These are phyloP conservation scores for Strigamia maritima DNA, from an alignment of 2,888 invertebrate species.

Conservation along the genomic window DNA sequence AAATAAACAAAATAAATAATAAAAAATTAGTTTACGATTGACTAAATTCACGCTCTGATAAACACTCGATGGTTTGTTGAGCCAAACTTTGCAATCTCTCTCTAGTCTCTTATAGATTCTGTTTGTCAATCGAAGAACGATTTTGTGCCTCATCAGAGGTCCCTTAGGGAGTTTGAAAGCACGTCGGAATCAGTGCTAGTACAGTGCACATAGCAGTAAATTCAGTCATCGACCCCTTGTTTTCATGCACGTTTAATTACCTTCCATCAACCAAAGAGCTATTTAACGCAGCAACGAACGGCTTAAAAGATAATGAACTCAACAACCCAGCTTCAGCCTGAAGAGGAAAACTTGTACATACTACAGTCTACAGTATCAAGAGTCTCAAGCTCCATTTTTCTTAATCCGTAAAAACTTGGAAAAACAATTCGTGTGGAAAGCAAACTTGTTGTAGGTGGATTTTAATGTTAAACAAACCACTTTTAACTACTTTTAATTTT, in stretches of 20 bases:
- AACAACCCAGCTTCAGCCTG: neutral
- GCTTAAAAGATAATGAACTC: conserved; percentile 21
- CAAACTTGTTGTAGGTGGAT: neutral
- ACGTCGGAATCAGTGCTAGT: neutral
- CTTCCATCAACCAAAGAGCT: conserved; percentile 27
- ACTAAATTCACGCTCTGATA: neutral
- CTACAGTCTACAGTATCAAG: neutral
- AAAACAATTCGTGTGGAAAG: neutral
- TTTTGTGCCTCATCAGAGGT: conserved; percentile 4
- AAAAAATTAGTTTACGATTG: neutral
- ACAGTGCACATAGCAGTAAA: conserved; percentile 3
- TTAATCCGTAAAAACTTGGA: neutral
- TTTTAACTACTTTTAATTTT: neutral
- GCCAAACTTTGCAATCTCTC: neutral
- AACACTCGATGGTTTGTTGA: neutral
- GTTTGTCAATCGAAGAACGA: conserved; percentile 31
- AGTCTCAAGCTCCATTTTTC: neutral
- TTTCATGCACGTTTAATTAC: conserved; percentile 25
- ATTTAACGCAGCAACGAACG: conserved; percentile 12
- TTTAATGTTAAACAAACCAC: neutral
- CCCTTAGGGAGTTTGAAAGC: neutral
- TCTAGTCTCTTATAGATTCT: neutral
- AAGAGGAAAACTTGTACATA: neutral
- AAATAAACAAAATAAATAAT: neutral
- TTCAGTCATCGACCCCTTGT: conserved; percentile 9